Conservation (phyloP, 2,113 vertebrate genomes). For the Heterotilapia buettikoferi region DNA sequence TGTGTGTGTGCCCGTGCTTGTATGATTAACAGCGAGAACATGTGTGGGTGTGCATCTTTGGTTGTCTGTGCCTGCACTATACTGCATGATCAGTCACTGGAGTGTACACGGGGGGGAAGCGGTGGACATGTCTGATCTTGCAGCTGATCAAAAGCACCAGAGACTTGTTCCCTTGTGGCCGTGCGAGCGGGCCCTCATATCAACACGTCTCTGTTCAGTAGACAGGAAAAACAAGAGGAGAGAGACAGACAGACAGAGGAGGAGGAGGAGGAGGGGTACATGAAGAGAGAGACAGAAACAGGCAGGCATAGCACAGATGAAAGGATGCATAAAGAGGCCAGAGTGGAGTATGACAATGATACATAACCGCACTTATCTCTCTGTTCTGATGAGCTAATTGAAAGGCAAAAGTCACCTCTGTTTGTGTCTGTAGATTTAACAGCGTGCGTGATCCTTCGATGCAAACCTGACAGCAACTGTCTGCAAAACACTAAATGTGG, state of each 20-base stretch:
- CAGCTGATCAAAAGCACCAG: conserved; percentile 71
- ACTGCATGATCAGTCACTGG: conserved; percentile 68
- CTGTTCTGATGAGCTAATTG: conserved; percentile 41
- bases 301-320: conserved; percentile 51
- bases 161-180: conserved; percentile 60
- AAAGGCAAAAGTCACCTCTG: conserved; percentile 35
- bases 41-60: conserved; percentile 57
- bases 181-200: conserved; percentile 59
- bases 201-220: conserved; percentile 72
- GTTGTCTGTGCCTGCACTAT: conserved; percentile 55
- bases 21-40: conserved; percentile 44
- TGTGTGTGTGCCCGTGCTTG: conserved; percentile 4
- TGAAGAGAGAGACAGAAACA: conserved; percentile 31
- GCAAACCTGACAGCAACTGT: neutral
- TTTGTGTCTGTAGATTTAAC: neutral
- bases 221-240: conserved; percentile 64
- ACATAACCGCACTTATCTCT: conserved; percentile 40
- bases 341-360: conserved; percentile 43
- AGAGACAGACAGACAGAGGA: neutral
- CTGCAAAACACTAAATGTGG: neutral
- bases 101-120: conserved; percentile 42
- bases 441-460: neutral
- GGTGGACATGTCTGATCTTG: conserved; percentile 70
- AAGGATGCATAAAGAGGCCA: conserved; percentile 49
- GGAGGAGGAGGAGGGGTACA: neutral